A percentile compares a stretch with the other conserved stretches of the same genome.
phyloP scores from a whole-genome alignment of 2,113 vertebrate genomes.

The Cricetomys ansorgei region DNA sequence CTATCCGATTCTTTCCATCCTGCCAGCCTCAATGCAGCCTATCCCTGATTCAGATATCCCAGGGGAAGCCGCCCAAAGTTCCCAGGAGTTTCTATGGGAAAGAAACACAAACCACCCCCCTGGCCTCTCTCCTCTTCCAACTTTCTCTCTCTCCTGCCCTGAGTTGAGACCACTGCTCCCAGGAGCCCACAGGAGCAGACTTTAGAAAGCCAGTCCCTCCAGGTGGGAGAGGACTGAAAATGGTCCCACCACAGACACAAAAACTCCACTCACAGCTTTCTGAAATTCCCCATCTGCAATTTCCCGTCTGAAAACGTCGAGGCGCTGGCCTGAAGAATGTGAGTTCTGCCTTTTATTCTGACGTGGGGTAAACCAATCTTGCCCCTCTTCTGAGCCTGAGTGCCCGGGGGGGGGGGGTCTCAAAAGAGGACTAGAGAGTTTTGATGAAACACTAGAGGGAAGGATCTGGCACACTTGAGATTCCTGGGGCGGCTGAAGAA shows the following conservation, averaged over 20 bases:
- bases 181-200: background rate
- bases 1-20: background rate
- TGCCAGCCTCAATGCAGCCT: background rate
- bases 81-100: conserved; percentile 46
- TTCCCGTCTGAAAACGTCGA: background rate
- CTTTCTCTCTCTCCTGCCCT: background rate
- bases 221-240: no score
- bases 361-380: background rate
- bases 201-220: background rate
- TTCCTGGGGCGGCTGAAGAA: background rate
- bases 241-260: background rate
- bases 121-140: background rate
- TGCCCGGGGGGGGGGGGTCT: background rate
- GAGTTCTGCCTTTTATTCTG: background rate
- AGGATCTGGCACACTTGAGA: background rate
- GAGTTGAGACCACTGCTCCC: background rate
- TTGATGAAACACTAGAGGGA: background rate
- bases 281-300: background rate
- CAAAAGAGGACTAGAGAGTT: background rate
- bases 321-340: background rate
- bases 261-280: background rate
- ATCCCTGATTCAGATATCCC: background rate
- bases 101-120: conserved; percentile 3
- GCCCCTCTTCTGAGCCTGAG: background rate
- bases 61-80: background rate